phyloP scores from a whole-genome alignment of 2,797 vertebrate species.

The Melanotaenia parkinsoni region DNA sequence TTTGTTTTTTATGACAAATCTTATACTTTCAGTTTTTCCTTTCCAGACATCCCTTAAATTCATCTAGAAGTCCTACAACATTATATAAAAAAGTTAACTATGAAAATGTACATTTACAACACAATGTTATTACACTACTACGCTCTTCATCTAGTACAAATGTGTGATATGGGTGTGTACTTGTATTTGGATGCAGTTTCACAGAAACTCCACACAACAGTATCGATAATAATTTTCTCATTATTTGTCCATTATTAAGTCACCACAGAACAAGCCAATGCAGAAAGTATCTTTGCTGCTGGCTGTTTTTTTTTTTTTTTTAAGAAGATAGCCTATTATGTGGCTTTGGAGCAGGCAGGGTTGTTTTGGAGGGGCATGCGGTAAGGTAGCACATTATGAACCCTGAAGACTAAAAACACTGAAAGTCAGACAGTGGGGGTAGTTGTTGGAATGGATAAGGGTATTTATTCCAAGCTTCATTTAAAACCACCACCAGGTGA shows the following conservation, averaged over 20 bases:
- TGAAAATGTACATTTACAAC: neutral
- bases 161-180: constrained; percentile 16
- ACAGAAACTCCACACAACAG: constrained; percentile 55
- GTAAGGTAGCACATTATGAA: constrained; percentile 59
- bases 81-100: neutral
- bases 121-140: neutral
- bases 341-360: constrained; percentile 62
- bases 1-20: neutral
- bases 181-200: constrained; percentile 30
- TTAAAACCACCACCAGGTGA: constrained; percentile 73
- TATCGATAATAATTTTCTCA: constrained; percentile 61
- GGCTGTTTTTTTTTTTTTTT: constrained; percentile 31
- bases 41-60: neutral
- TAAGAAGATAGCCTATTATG: constrained; percentile 70
- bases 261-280: constrained; percentile 78
- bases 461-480: constrained; percentile 68
- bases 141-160: too few species aligned
- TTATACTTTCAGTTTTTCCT: neutral
- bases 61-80: neutral
- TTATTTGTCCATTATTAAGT: constrained; percentile 73
- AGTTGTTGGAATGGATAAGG: constrained; percentile 48
- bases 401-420: constrained; percentile 57
- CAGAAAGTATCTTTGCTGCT: constrained; percentile 59
- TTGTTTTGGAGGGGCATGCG: constrained; percentile 32
- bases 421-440: constrained; percentile 38